Conservation (phyloP, 2,113 vertebrate species). For the Xyliphius kryptos region DNA sequence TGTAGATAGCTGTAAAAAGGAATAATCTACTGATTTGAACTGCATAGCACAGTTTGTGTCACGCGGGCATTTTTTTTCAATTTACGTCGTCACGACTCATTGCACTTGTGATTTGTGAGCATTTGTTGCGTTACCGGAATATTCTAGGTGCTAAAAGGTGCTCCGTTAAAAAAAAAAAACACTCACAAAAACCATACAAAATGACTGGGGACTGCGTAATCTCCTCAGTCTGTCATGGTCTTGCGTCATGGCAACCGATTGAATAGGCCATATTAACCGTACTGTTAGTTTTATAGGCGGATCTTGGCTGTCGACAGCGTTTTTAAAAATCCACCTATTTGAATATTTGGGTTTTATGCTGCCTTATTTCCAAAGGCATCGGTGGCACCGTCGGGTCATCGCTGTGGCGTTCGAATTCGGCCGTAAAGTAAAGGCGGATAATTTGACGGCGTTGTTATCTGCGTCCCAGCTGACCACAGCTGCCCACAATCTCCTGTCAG, state of each 20-base stretch:
- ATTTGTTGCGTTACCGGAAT: no score
- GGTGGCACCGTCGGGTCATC: neutral
- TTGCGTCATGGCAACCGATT: no score
- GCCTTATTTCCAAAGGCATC: slow-evolving; percentile 61
- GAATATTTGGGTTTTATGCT: slow-evolving; percentile 54
- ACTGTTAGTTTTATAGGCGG: slow-evolving; percentile 57
- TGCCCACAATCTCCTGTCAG: slow-evolving; percentile 48
- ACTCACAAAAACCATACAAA: slow-evolving; percentile 53
- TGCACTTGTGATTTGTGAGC: no score
- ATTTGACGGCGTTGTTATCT: slow-evolving; percentile 54
- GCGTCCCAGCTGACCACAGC: no score
- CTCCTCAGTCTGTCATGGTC: neutral
- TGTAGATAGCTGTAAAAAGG: no score
- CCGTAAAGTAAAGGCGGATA: slow-evolving; percentile 51
- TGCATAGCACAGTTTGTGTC: no score
- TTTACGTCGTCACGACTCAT: no score
- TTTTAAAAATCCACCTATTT: slow-evolving; percentile 7
- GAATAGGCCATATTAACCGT: slow-evolving; percentile 58
- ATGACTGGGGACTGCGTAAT: slow-evolving; percentile 48
- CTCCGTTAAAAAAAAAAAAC: no score
- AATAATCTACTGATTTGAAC: no score
- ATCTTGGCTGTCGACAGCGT: slow-evolving; percentile 39
- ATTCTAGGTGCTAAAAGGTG: slow-evolving; percentile 62
- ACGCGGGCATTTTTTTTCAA: no score
- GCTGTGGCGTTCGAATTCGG: slow-evolving; percentile 61